A percentile compares a stretch with the other conserved stretches of the same genome.
Conservation (phyloP, 2,797 vertebrate species). For the Knipowitschia caucasica region DNA sequence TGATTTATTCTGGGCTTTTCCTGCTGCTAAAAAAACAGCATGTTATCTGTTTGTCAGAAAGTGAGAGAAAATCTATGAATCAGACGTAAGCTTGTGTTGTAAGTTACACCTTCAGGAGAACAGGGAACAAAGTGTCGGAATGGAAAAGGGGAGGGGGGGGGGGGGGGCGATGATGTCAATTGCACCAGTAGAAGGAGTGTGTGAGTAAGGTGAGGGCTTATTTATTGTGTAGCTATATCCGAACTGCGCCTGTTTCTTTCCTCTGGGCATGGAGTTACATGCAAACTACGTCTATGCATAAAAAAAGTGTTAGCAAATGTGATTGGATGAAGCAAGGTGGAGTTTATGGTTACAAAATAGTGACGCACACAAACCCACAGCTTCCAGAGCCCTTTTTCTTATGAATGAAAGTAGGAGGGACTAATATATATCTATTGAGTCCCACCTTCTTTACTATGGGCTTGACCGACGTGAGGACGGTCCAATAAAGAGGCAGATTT, state of each 20-base stretch:
- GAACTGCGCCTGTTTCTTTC: slow-evolving; percentile 8
- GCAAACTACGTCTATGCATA: slow-evolving; percentile 29
- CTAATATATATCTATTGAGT: slow-evolving; percentile 54
- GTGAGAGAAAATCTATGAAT: slow-evolving; percentile 13
- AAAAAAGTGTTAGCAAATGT: slow-evolving; percentile 12
- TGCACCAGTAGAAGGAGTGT: background rate
- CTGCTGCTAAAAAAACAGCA: background rate
- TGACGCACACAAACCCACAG: slow-evolving; percentile 57
- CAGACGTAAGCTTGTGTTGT: slow-evolving; percentile 2
- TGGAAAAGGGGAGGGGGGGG: background rate
- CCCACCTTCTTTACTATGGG: slow-evolving; percentile 28
- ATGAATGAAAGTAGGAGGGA: slow-evolving; percentile 42
- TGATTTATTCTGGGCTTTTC: slow-evolving; percentile 2
- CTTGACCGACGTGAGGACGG: slow-evolving; percentile 52
- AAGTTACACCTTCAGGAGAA: slow-evolving; percentile 8
- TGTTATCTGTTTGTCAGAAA: background rate
- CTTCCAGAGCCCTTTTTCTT: slow-evolving; percentile 22
- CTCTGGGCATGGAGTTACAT: slow-evolving; percentile 8
- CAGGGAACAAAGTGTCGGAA: background rate
- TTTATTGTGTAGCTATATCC: background rate
- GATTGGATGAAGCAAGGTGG: slow-evolving; percentile 33
- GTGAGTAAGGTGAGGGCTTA: slow-evolving; percentile 28
- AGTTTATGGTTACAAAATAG: slow-evolving; percentile 50
- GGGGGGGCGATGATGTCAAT: slow-evolving; percentile 29
- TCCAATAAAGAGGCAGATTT: slow-evolving; percentile 57